Percentiles rank a stretch among this genome's conserved stretches.
phyloP scores from a whole-genome alignment of 2,888 invertebrate genomes.

The Opisthograptis luteolata region DNA sequence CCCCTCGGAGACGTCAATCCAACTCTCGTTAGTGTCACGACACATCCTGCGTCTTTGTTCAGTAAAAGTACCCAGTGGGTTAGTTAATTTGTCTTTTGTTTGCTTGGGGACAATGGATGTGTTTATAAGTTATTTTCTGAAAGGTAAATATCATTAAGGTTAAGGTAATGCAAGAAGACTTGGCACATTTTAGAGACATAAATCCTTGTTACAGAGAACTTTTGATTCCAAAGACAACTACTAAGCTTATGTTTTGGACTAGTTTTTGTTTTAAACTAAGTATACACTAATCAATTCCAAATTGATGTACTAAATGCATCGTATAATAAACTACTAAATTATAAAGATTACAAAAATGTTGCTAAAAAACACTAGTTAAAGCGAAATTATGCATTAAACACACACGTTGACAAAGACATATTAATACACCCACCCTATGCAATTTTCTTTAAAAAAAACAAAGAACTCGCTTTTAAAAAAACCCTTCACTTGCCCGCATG shows the following conservation, averaged over 20 bases:
- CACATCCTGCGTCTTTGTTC: slow-evolving; percentile 71
- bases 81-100: slow-evolving; percentile 47
- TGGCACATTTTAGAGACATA: background rate
- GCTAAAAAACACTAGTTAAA: background rate
- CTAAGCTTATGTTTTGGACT: no score
- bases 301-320: no score
- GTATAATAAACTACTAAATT: background rate
- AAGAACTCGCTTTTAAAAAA: slow-evolving; percentile 39
- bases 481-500: slow-evolving; percentile 38
- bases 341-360: background rate
- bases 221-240: no score
- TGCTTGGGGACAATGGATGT: slow-evolving; percentile 36
- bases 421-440: slow-evolving; percentile 45
- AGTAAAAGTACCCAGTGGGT: slow-evolving; percentile 45
- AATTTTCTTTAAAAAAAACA: slow-evolving; percentile 43
- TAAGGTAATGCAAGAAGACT: background rate
- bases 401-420: slow-evolving; percentile 49
- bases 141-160: background rate
- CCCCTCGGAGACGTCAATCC: slow-evolving; percentile 63
- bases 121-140: slow-evolving; percentile 15
- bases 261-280: no score
- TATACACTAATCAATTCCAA: no score
- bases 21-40: slow-evolving; percentile 70
- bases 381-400: slow-evolving; percentile 43
- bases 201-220: no score